Base-by-base conservation (phyloP, 1,140 invertebrate genomes). In the Drosophila azteca region DNA sequence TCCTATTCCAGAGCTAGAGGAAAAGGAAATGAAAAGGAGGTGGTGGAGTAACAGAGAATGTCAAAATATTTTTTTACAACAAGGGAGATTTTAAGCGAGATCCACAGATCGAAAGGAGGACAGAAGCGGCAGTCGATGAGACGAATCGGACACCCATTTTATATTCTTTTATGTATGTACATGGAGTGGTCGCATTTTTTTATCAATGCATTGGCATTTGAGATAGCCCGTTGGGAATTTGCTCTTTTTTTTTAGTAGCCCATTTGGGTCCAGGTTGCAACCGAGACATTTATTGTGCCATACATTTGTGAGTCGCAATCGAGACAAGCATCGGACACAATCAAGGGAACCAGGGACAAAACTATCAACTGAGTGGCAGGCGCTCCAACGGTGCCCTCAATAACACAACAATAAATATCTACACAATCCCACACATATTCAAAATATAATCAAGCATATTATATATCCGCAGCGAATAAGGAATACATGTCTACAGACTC, bases 1-100 rank as follows among this genome's bases (percentile, higher is more conserved):
- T n/a, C 2, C 9, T 2, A 3, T 2, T 35, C 31, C 9, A 35
- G 31, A 35, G 31, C 31, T 35, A 3, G 51, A 35, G 31, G 15
- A 63, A 39, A 11, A 20, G 13, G 41, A n/a, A 11, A 20, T 15
- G 41, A n/a, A 39, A 20, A 51, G 26, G 8, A 45, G 17, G 26
- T 11, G 41, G 8, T 7, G 45, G 31, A 20, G 41, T n/a, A 26
- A 35, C 46, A 60, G 55, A 58, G 26, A 71, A 53, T 41, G 68
- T 49, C 8, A 48, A 61, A 57, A 73, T 73, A 73, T 73, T 73
- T 73, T 73, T 73, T 45, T 73, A 73, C 45, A 60, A 63, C 45
- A 69, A 52, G 46, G 63, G 51, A 68, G 51, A 68, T 58, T 69
- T 69, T 50, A 66, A 44, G 59, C 39, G 50, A 49, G 49, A n/a